phyloP scores from a whole-genome alignment of 1,140 invertebrate genomes.

The Vanessa atalanta region DNA sequence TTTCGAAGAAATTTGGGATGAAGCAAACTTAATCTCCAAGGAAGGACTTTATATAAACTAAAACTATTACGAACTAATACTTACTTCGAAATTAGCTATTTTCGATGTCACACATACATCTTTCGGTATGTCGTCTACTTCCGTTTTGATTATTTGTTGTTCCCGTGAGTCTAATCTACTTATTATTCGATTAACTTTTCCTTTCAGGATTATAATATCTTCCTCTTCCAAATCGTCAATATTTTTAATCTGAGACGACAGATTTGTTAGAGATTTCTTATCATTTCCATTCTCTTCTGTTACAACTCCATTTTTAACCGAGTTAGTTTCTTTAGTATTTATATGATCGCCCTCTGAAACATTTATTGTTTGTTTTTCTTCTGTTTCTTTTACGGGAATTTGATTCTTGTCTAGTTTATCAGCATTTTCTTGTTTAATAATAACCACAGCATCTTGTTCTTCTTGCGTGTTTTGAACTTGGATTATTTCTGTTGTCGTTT shows the following conservation, averaged over 20 bases:
- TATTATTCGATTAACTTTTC: constrained; percentile 63
- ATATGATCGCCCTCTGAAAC: neutral
- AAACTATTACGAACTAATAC: neutral
- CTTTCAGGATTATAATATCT: constrained; percentile 51
- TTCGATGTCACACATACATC: constrained; percentile 59
- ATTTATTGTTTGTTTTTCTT: neutral
- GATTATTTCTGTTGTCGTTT: neutral
- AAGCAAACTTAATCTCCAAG: no score
- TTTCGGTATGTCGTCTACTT: constrained; percentile 48
- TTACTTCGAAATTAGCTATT: constrained; percentile 72
- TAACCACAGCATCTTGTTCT: neutral
- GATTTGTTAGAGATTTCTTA: constrained; percentile 9
- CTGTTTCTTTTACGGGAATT: neutral
- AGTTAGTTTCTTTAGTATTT: neutral
- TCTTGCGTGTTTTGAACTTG: neutral
- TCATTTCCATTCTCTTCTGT: neutral
- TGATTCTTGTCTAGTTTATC: neutral
- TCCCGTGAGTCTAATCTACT: constrained; percentile 52
- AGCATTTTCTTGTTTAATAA: neutral
- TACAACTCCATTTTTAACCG: neutral
- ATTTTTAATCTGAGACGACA: constrained; percentile 23
- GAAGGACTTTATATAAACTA: no score
- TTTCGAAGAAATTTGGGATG: no score
- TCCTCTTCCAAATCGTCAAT: constrained; percentile 43
- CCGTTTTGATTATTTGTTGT: constrained; percentile 38